phyloP scores from a whole-genome alignment of 2,113 vertebrate genomes.

The Phalacrocorax aristotelis region DNA sequence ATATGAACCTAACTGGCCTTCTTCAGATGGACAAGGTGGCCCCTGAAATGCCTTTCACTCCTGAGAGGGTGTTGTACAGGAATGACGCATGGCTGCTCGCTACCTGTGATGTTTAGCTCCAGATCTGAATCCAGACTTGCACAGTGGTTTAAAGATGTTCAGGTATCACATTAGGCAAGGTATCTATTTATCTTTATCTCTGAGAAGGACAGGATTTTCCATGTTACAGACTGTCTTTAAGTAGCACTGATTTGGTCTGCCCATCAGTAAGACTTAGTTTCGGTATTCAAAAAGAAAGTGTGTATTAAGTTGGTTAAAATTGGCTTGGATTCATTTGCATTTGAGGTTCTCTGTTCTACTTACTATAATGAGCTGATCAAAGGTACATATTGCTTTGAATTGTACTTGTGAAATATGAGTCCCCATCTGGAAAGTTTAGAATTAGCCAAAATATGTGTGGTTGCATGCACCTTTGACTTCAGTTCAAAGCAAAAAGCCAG shows the following conservation, averaged over 20 bases:
- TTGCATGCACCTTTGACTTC: not conserved
- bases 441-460: conserved; percentile 8
- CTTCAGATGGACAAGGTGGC: not conserved
- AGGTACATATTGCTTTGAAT: conserved; percentile 18
- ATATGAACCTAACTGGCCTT: not conserved
- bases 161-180: not conserved
- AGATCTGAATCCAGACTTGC: not conserved
- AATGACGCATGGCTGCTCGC: not conserved
- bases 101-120: not conserved
- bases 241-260: not conserved
- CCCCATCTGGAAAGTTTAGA: conserved; percentile 13
- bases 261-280: not conserved
- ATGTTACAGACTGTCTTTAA: not conserved
- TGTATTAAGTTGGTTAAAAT: not conserved
- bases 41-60: not conserved
- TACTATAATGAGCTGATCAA: conserved; percentile 11
- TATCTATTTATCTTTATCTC: not conserved
- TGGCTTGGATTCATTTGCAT: not conserved
- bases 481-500: not conserved
- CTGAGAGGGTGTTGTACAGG: too few species aligned
- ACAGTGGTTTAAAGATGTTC: not conserved
- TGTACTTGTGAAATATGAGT: not conserved
- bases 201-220: not conserved
- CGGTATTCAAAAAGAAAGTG: not conserved
- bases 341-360: not conserved